These are phyloP conservation scores for Isoperla grammatica DNA, from an alignment of 2,888 invertebrate species.

Conservation along the genomic window DNA sequence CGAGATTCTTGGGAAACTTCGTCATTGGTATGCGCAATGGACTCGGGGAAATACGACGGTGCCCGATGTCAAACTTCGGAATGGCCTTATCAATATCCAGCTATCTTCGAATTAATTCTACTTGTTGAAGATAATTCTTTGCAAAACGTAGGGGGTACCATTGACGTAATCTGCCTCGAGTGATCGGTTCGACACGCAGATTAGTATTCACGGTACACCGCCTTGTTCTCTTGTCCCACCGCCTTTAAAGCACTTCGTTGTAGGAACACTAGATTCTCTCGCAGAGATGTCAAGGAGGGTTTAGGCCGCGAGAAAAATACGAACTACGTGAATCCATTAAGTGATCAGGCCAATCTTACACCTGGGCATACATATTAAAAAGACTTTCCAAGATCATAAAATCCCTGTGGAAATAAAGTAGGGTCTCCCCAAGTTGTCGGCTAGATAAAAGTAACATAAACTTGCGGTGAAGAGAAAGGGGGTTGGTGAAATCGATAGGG, in stretches of 20 bases:
- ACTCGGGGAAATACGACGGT: background rate
- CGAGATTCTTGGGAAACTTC: background rate
- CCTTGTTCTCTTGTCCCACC: conserved; percentile 3
- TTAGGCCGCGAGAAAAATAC: conserved; percentile 14
- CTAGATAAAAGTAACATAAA: no score
- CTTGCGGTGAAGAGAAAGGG: no score
- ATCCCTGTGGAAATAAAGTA: conserved; percentile 5
- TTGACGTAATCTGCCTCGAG: no score
- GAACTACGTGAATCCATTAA: conserved; percentile 24
- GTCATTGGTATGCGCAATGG: conserved; percentile 10
- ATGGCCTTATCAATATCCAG: conserved; percentile 7
- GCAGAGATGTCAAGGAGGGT: conserved; percentile 7
- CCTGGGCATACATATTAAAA: conserved; percentile 19
- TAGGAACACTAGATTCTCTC: conserved; percentile 8
- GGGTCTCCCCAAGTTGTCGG: background rate
- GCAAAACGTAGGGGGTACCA: background rate
- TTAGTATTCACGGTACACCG: conserved; percentile 9
- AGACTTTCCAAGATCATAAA: conserved; percentile 16
- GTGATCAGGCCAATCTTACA: conserved; percentile 18
- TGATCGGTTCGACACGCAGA: background rate
- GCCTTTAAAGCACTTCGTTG: conserved; percentile 10
- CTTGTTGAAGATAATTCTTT: conserved; percentile 16
- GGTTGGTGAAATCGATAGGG: no score
- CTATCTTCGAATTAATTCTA: conserved; percentile 13
- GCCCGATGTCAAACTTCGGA: background rate